phyloP scores from a whole-genome alignment of 2,888 invertebrate species.

The Polymixis lichenea region DNA sequence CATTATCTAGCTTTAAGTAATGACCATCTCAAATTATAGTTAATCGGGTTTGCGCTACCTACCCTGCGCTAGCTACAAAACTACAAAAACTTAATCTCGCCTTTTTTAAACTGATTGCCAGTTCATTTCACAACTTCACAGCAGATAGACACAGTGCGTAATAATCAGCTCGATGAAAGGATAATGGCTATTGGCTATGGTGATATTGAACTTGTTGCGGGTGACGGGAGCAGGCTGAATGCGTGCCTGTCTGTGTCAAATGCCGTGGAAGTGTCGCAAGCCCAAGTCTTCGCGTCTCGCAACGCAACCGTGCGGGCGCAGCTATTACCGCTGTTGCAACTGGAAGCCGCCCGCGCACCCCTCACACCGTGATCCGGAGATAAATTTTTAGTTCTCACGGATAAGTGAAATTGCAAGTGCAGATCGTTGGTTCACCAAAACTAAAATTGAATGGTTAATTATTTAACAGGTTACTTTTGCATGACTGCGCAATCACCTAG shows the following conservation, averaged over 20 bases:
- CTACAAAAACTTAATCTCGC: neutral
- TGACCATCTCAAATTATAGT: neutral
- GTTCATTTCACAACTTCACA: no score
- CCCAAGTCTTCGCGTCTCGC: conserved; percentile 53
- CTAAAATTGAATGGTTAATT: conserved; percentile 1
- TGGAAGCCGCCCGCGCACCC: conserved; percentile 65
- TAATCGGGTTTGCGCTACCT: neutral
- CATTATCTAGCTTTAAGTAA: neutral
- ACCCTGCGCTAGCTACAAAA: neutral
- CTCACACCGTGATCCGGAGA: conserved; percentile 50
- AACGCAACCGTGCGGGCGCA: conserved; percentile 56
- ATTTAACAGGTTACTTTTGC: conserved; percentile 10
- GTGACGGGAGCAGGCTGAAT: conserved; percentile 60
- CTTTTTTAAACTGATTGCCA: neutral
- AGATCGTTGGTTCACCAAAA: conserved; percentile 20
- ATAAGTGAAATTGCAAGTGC: conserved; percentile 30
- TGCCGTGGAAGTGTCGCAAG: conserved; percentile 68
- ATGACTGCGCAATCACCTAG: neutral
- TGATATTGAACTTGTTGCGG: conserved; percentile 63
- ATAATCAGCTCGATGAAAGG: conserved; percentile 5
- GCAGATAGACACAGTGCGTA: neutral
- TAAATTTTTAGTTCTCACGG: conserved; percentile 45
- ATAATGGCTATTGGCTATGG: conserved; percentile 17
- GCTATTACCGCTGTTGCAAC: conserved; percentile 76
- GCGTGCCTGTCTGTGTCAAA: conserved; percentile 65